These are phyloP conservation scores for Hydropsyche betteni DNA, from an alignment of 2,888 invertebrate genomes.

Conservation along the genomic window DNA sequence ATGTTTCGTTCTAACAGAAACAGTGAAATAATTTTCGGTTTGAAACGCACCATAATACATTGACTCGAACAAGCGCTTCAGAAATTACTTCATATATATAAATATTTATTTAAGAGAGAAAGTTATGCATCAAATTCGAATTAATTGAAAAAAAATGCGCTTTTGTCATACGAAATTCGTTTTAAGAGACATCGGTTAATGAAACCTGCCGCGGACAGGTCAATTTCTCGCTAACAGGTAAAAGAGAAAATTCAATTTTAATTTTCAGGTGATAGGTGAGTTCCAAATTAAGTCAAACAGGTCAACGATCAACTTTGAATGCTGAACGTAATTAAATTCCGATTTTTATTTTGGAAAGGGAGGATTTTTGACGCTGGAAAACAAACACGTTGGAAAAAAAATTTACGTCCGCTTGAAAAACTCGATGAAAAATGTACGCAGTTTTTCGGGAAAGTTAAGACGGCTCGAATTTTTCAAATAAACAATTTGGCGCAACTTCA, in stretches of 20 bases:
- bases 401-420: neutral
- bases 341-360: constrained; percentile 1
- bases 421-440: constrained; percentile 11
- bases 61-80: too few species aligned
- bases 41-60: too few species aligned
- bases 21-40: too few species aligned
- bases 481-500: neutral
- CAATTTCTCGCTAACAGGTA: constrained; percentile 17
- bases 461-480: neutral
- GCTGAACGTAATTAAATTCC: neutral
- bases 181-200: neutral
- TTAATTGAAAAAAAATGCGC: too few species aligned
- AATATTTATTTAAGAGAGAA: too few species aligned
- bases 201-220: constrained; percentile 19
- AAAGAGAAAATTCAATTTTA: constrained; percentile 1
- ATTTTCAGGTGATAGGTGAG: constrained; percentile 14
- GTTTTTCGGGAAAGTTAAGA: neutral
- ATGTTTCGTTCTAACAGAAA: too few species aligned
- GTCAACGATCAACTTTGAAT: constrained; percentile 3
- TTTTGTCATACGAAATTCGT: too few species aligned
- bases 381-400: constrained; percentile 8
- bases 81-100: too few species aligned
- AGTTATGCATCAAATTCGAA: too few species aligned
- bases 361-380: constrained; percentile 4
- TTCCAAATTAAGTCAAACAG: constrained; percentile 4